These are phyloP conservation scores for Euschistus heros DNA, from an alignment of 1,140 invertebrate species.

Conservation along the genomic window DNA sequence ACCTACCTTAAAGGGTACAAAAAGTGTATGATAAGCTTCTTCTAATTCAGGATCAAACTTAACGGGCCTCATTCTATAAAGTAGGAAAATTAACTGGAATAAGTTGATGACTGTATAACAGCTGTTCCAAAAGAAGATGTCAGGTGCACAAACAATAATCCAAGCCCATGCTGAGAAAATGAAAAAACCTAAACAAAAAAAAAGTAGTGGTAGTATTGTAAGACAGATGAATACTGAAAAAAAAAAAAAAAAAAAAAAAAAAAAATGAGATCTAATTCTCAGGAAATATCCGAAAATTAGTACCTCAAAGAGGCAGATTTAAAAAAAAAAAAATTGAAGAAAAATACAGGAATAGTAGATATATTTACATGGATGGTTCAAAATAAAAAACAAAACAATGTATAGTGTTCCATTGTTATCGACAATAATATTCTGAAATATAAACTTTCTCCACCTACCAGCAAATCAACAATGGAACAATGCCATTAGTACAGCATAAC, in stretches of 20 bases:
- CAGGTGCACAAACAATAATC: constrained; percentile 78
- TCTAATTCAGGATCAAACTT: constrained; percentile 77
- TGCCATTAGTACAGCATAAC: too few relatives aligned
- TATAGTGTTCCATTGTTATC: too few relatives aligned
- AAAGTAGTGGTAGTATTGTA: background rate
- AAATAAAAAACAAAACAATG: too few relatives aligned
- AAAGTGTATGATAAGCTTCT: constrained; percentile 69
- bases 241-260: background rate
- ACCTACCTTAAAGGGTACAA: constrained; percentile 71
- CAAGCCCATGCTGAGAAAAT: constrained; percentile 78
- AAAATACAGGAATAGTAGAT: too few relatives aligned
- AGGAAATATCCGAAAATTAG: too few relatives aligned
- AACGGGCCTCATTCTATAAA: constrained; percentile 74
- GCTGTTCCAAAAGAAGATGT: constrained; percentile 83
- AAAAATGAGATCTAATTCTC: too few relatives aligned
- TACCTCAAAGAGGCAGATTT: too few relatives aligned
- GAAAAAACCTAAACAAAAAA: constrained; percentile 53
- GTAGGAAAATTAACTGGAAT: constrained; percentile 65
- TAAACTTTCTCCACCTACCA: too few relatives aligned
- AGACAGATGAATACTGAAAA: background rate
- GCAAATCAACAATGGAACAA: too few relatives aligned
- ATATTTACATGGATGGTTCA: too few relatives aligned
- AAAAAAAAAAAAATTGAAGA: too few relatives aligned
- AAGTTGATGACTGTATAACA: constrained; percentile 74
- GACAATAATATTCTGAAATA: too few relatives aligned